Base-by-base conservation (phyloP, 2,888 invertebrate species). In the Pherbina coryleti region DNA sequence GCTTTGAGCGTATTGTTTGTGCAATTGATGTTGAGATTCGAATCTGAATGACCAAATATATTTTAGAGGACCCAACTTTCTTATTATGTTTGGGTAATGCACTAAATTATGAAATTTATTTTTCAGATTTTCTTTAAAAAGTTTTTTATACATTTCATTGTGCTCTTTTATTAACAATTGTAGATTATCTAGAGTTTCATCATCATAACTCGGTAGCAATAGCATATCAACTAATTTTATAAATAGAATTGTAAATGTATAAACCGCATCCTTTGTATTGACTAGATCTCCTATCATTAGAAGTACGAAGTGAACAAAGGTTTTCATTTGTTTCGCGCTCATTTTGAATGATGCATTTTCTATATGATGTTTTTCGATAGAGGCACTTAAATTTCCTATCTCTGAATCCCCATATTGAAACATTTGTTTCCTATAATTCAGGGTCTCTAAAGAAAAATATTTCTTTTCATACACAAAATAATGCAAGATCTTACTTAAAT, bases 21-120 rank as follows among this genome's bases (percentile, higher is more conserved):
- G 77, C 19, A 79, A 55, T 75, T 79, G 76, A 28, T 81, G 78
- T 74, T 81, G 53, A 49, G 81, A 64, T 67, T 79, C 79, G 66
- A 67, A 79, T 37, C 76, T 66, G 49, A 79, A 81, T 57, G 73
- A 75, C 80, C 77, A 80, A 22, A 79, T 19, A 49, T 69, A 75
- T 69, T 74, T 77, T 37, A 79, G 37, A 22, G 78, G 80, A 69
- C 80, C 80, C 28, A 75, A 19, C 44, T 78, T 66, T 57, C 17
- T 77, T 31, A 76, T 76, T 22, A 79, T 66, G 22, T 14, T 77
- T 44, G 75, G 72, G 62, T 75, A 78, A 44, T 80, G 80, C 11
- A 79, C 78, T n/a, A 81, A 49, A 57, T 76, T 75, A 28, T 79
- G 79, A 37, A 66, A 75, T 51, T 78, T 79, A n/a, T 73, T 69